These are phyloP conservation scores for Saccopteryx leptura DNA, from an alignment of 2,113 vertebrate genomes.

Conservation along the genomic window DNA sequence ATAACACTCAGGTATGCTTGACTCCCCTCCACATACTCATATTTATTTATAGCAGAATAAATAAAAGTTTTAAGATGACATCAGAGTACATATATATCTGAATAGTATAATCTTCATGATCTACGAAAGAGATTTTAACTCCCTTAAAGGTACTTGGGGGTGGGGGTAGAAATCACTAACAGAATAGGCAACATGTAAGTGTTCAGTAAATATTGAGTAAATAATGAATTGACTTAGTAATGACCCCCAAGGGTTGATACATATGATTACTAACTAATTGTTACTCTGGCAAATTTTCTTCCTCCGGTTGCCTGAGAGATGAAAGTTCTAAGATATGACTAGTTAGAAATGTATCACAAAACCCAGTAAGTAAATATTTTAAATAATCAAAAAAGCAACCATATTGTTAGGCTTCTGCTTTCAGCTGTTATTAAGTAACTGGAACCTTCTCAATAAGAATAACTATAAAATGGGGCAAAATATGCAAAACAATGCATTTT, in stretches of 20 bases:
- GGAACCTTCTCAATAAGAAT: slow-evolving; percentile 3
- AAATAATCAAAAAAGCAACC: slow-evolving; percentile 39
- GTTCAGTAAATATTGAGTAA: slow-evolving; percentile 41
- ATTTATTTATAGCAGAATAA: not conserved
- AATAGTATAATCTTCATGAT: not conserved
- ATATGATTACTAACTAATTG: slow-evolving; percentile 6
- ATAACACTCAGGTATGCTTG: not conserved
- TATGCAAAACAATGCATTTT: not conserved
- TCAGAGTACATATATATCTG: not conserved
- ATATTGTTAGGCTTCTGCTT: slow-evolving; percentile 42
- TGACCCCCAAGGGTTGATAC: not conserved
- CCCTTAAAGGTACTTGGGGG: not conserved
- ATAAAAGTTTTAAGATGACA: not conserved
- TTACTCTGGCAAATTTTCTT: not conserved
- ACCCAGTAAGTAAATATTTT: slow-evolving; percentile 26
- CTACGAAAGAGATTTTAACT: slow-evolving; percentile 25
- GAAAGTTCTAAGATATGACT: not conserved
- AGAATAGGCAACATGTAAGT: not conserved
- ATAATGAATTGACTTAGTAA: slow-evolving; percentile 2
- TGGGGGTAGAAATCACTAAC: not conserved
- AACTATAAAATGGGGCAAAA: slow-evolving; percentile 24
- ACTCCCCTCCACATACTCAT: not conserved
- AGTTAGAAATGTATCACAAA: slow-evolving; percentile 17
- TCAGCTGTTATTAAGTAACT: not conserved
- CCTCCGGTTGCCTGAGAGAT: slow-evolving; percentile 9